These are phyloP conservation scores for Frankliniella fusca DNA, from an alignment of 2,888 invertebrate genomes.

Conservation along the genomic window DNA sequence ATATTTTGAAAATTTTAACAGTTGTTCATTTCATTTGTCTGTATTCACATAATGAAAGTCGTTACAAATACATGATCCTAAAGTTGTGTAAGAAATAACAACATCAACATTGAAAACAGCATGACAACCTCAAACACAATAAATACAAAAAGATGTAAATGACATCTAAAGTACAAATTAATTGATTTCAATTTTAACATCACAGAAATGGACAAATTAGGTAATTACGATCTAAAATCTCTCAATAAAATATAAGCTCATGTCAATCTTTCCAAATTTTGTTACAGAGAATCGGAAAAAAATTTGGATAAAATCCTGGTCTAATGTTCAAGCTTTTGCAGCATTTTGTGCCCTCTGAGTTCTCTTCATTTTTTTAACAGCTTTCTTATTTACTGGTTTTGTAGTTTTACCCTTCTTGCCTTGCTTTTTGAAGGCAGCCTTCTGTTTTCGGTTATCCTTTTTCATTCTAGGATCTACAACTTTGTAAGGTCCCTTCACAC, in stretches of 20 bases:
- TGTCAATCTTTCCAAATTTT: not conserved
- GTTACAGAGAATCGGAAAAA: not conserved
- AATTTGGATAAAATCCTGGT: not conserved
- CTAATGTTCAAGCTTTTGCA: not conserved
- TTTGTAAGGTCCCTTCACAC: slow-evolving; percentile 86
- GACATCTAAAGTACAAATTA: not conserved
- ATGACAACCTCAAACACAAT: not conserved
- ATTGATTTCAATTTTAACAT: not conserved
- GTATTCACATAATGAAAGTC: not conserved
- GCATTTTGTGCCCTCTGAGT: slow-evolving; percentile 39
- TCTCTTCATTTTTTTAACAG: slow-evolving; percentile 40
- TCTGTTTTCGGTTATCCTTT: slow-evolving; percentile 71
- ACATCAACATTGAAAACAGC: not conserved
- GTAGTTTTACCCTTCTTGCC: slow-evolving; percentile 45
- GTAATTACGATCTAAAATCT: slow-evolving; percentile 10
- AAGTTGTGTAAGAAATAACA: not conserved
- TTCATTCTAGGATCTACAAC: slow-evolving; percentile 97
- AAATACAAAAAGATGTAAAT: not conserved
- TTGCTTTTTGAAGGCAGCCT: slow-evolving; percentile 43
- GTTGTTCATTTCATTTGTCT: not conserved
- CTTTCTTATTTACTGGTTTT: slow-evolving; percentile 31
- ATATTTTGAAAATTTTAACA: not conserved
- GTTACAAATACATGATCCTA: not conserved
- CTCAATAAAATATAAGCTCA: not conserved
- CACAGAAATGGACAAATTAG: not conserved